Conservation (phyloP, 2,797 vertebrate species). For the Prionace glauca region DNA sequence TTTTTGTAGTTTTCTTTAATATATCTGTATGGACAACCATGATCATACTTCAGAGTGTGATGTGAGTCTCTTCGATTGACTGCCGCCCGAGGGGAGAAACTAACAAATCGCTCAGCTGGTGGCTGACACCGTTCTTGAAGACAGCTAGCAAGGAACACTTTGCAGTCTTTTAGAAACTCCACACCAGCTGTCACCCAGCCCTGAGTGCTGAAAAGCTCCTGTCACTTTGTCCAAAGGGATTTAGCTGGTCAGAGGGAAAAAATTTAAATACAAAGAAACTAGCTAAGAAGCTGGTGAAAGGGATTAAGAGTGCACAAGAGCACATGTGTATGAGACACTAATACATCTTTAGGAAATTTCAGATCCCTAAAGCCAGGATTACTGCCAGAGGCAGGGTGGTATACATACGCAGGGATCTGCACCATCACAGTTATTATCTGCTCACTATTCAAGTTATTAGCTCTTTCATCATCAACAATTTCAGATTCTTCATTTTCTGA, state of each 20-base stretch:
- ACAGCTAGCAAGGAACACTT: conserved; percentile 66
- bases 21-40: conserved; percentile 34
- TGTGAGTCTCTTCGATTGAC: conserved; percentile 63
- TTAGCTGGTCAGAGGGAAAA: conserved; percentile 74
- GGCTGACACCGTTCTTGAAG: conserved; percentile 68
- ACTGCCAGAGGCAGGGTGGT: conserved; percentile 64
- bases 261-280: conserved; percentile 83
- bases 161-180: conserved; percentile 79
- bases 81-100: conserved; percentile 61
- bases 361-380: conserved; percentile 79
- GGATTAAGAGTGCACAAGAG: conserved; percentile 75
- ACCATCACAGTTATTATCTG: conserved; percentile 67
- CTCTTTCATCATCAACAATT: conserved; percentile 59
- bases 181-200: conserved; percentile 91
- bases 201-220: conserved; percentile 87
- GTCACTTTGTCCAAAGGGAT: conserved; percentile 86
- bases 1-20: background rate
- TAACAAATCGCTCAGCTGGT: conserved; percentile 72
- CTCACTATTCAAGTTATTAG: conserved; percentile 63
- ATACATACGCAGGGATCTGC: conserved; percentile 59
- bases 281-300: conserved; percentile 79
- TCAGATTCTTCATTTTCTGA: conserved; percentile 43
- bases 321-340: conserved; percentile 88
- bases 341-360: conserved; percentile 85
- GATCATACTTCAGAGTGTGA: conserved; percentile 57